Conservation (phyloP, 2,113 vertebrate species). For the Ardeotis arabs region DNA sequence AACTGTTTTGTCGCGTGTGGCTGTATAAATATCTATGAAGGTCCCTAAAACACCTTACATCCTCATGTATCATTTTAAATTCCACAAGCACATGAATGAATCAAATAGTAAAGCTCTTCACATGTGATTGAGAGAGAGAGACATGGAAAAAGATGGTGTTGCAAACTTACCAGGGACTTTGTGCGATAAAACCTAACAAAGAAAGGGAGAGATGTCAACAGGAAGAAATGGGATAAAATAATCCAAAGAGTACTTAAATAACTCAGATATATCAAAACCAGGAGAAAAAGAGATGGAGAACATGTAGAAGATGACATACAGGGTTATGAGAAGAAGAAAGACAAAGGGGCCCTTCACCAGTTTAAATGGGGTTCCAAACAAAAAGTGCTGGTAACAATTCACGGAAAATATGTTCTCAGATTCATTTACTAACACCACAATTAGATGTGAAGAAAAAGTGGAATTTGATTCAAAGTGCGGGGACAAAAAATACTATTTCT, state of each 20-base stretch:
- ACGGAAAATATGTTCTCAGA: not conserved
- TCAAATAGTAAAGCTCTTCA: not conserved
- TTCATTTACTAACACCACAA: not conserved
- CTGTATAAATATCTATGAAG: not conserved
- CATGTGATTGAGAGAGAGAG: not conserved
- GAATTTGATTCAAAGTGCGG: not conserved
- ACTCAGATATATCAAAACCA: not conserved
- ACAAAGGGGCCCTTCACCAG: not conserved
- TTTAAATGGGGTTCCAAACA: not conserved
- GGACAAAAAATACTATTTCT: not conserved
- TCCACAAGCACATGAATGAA: not conserved
- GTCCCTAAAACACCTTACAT: not conserved
- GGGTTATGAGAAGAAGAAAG: not conserved
- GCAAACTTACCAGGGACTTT: constrained; percentile 27
- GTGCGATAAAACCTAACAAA: constrained; percentile 11
- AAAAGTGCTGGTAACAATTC: not conserved
- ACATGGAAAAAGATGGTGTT: not conserved
- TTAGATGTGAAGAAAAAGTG: not conserved
- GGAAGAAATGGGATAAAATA: not conserved
- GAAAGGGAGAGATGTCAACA: constrained; percentile 18
- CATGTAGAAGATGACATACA: not conserved
- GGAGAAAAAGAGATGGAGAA: not conserved
- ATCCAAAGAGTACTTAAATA: not conserved
- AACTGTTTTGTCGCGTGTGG: not conserved
- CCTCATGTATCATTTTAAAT: not conserved